A percentile compares a stretch with the other conserved stretches of the same genome.
These are phyloP conservation scores for Aethes cnicana DNA, from an alignment of 2,888 invertebrate genomes.

Conservation along the genomic window DNA sequence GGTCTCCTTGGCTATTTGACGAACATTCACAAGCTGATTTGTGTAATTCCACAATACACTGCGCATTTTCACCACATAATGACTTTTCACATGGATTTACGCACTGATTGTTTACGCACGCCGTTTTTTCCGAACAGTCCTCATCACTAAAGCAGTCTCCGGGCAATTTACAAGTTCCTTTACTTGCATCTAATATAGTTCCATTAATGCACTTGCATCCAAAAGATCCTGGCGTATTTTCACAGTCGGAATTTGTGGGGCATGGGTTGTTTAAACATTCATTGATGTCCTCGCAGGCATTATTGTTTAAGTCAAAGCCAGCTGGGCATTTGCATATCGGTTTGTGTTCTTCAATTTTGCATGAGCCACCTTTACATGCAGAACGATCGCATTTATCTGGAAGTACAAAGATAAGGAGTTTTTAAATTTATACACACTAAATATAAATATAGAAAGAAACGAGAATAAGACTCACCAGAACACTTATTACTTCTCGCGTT, in stretches of 20 bases:
- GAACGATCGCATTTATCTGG: constrained; percentile 90
- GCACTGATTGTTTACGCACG: constrained; percentile 89
- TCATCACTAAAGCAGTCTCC: constrained; percentile 91
- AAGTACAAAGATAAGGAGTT: constrained; percentile 39
- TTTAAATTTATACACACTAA: too few relatives aligned
- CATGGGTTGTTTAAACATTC: constrained; percentile 91
- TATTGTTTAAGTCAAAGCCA: constrained; percentile 86
- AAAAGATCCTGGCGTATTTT: constrained; percentile 90
- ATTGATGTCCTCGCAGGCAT: constrained; percentile 89
- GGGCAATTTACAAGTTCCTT: constrained; percentile 89
- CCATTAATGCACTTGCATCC: constrained; percentile 90
- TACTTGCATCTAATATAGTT: constrained; percentile 88
- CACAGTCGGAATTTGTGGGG: constrained; percentile 89
- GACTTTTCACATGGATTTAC: constrained; percentile 88
- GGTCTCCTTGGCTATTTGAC: constrained; percentile 88
- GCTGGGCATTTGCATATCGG: constrained; percentile 88
- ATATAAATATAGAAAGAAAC: too few relatives aligned
- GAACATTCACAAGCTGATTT: constrained; percentile 89
- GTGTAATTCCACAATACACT: constrained; percentile 87
- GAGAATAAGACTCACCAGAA: constrained; percentile 87
- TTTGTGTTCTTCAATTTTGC: constrained; percentile 87
- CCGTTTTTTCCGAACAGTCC: constrained; percentile 90
- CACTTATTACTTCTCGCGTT: constrained; percentile 89
- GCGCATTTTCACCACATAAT: constrained; percentile 88
- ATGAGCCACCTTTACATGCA: constrained; percentile 91